phyloP scores from a whole-genome alignment of 2,113 vertebrate species.

The Cyprinodon brontotheroides region DNA sequence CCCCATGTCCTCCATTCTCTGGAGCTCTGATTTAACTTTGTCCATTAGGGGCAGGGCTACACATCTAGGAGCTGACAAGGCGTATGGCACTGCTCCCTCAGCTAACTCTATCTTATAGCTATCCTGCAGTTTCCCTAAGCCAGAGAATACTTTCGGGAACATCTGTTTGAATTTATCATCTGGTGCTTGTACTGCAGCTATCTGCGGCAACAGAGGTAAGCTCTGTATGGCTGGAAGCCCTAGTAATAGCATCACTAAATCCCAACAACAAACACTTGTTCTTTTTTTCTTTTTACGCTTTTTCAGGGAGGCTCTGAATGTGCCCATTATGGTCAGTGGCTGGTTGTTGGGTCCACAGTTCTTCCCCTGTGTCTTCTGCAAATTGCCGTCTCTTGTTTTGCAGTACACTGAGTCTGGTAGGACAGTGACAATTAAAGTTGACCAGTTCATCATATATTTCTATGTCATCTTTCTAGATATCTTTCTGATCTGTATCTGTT shows the following conservation, averaged over 20 bases:
- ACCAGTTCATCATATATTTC: background rate
- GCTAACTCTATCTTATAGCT: background rate
- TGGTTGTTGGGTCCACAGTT: background rate
- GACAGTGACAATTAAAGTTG: background rate
- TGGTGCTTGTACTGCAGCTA: background rate
- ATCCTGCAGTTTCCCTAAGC: background rate
- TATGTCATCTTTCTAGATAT: background rate
- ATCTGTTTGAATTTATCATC: background rate
- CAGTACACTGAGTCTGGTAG: background rate
- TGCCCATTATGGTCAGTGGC: background rate
- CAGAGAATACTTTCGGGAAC: background rate
- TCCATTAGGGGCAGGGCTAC: background rate
- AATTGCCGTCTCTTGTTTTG: background rate
- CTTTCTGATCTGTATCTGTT: too few relatives aligned
- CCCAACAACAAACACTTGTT: background rate
- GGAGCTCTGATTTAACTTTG: background rate
- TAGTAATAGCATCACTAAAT: background rate
- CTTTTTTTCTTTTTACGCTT: background rate
- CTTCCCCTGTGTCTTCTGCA: background rate
- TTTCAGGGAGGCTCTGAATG: background rate
- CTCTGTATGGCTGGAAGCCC: background rate
- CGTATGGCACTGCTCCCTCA: background rate
- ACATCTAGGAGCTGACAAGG: background rate
- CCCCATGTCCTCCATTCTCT: background rate
- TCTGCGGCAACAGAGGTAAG: background rate